Evolutionary conservation across 2,888 invertebrate species (phyloP).

Genomic region (Ethmia dodecea): DNA sequence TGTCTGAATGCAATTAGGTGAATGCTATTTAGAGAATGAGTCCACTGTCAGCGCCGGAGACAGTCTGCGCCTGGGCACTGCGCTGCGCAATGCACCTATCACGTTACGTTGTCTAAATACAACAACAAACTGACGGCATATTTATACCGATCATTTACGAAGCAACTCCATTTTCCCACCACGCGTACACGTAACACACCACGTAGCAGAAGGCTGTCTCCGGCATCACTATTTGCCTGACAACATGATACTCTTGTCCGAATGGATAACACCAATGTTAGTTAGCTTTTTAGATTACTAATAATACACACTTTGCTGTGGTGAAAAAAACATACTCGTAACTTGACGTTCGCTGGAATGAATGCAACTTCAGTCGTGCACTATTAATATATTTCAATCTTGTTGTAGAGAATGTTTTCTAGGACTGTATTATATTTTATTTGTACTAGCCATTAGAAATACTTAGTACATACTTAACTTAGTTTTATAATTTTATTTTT

Average conservation of each 20-base stretch:
- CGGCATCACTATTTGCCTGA: constrained; percentile 47
- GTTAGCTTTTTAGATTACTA: constrained; percentile 54
- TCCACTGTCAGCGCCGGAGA: constrained; percentile 59
- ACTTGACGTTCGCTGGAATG: constrained; percentile 56
- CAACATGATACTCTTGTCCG: constrained; percentile 30
- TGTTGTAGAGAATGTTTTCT: constrained; percentile 66
- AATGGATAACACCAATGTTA: constrained; percentile 48
- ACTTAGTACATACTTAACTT: neutral
- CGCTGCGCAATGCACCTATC: constrained; percentile 13
- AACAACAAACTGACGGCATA: neutral
- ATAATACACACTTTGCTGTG: constrained; percentile 23
- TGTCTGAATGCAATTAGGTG: constrained; percentile 72
- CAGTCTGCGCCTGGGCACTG: constrained; percentile 33
- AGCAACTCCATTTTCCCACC: too few species aligned
- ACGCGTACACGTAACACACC: too few species aligned
- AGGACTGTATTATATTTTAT: constrained; percentile 45
- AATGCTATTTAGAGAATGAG: constrained; percentile 71
- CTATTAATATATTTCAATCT: constrained; percentile 52
- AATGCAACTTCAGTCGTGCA: constrained; percentile 59
- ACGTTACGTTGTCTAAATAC: constrained; percentile 9
- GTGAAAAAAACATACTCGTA: constrained; percentile 33
- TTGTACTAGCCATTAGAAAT: constrained; percentile 43
- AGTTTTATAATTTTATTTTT: constrained; percentile 18
- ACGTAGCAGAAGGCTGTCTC: constrained; percentile 35
- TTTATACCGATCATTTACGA: neutral